These are phyloP conservation scores for Pantherophis guttatus DNA, from an alignment of 2,113 vertebrate species.

Conservation along the genomic window DNA sequence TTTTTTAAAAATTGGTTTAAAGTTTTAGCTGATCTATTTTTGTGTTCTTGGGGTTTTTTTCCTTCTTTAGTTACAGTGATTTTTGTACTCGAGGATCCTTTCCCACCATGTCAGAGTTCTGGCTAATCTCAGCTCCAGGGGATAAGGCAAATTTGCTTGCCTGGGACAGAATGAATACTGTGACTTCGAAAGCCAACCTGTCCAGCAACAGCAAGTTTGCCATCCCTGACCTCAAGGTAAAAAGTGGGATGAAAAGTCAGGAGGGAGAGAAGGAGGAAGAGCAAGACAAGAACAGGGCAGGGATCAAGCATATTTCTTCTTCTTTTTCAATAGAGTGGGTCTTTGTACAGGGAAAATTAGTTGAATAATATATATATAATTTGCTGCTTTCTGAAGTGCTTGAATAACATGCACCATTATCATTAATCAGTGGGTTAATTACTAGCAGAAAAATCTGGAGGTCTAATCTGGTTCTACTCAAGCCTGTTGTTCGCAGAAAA, in stretches of 20 bases:
- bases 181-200: conserved; percentile 80
- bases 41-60: not conserved
- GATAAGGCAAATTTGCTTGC: conserved; percentile 85
- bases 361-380: not conserved
- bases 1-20: not conserved
- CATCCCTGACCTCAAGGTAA: conserved; percentile 95
- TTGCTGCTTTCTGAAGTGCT: not conserved
- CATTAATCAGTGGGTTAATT: not conserved
- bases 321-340: not conserved
- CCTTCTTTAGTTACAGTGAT: not conserved
- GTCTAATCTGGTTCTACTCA: not conserved
- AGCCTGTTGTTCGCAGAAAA: not conserved
- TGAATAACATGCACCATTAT: not conserved
- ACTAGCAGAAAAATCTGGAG: not conserved
- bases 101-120: conserved; percentile 84
- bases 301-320: not conserved
- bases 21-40: not conserved
- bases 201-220: conserved; percentile 83
- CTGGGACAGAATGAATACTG: conserved; percentile 84
- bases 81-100: conserved; percentile 37
- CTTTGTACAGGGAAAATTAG: not conserved
- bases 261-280: accelerated
- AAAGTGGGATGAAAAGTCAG: not conserved
- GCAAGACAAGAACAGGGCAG: not conserved
- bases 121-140: conserved; percentile 90